Evolutionary conservation across 2,113 vertebrate species (phyloP).

Genomic region (Ochotona princeps): DNA sequence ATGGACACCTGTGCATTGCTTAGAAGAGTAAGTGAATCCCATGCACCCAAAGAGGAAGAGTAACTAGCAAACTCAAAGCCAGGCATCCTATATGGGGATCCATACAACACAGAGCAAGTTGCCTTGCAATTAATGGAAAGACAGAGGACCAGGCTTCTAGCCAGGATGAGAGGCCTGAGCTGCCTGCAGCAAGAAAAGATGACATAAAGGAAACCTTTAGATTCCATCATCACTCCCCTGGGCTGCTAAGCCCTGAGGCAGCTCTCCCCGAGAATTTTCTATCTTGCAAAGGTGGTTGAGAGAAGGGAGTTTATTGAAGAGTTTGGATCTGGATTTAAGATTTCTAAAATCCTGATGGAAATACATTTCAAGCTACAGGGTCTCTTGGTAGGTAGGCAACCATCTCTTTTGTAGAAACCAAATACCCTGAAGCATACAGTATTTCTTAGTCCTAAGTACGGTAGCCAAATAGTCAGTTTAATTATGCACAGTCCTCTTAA

Average conservation of each 20-base stretch:
- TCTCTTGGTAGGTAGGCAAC: not conserved
- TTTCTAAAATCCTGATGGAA: not conserved
- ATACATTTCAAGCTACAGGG: not conserved
- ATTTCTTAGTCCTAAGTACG: not conserved
- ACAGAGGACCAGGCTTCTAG: not conserved
- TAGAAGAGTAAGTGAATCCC: not conserved
- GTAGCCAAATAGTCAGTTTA: not conserved
- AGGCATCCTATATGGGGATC: not conserved
- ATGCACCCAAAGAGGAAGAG: not conserved
- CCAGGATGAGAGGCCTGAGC: not conserved
- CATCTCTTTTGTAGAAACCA: not conserved
- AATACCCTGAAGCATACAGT: not conserved
- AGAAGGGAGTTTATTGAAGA: not conserved
- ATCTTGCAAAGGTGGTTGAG: not conserved
- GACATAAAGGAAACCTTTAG: not conserved
- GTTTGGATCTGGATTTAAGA: not conserved
- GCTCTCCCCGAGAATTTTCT: not conserved
- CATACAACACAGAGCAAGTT: not conserved
- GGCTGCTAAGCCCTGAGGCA: not conserved
- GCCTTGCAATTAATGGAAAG: not conserved
- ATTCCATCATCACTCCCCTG: no score
- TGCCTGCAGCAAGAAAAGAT: not conserved
- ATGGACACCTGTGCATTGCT: not conserved
- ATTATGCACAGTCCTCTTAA: not conserved
- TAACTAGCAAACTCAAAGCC: not conserved